phyloP scores from a whole-genome alignment of 2,888 invertebrate genomes.

The Capitulum mitella region DNA sequence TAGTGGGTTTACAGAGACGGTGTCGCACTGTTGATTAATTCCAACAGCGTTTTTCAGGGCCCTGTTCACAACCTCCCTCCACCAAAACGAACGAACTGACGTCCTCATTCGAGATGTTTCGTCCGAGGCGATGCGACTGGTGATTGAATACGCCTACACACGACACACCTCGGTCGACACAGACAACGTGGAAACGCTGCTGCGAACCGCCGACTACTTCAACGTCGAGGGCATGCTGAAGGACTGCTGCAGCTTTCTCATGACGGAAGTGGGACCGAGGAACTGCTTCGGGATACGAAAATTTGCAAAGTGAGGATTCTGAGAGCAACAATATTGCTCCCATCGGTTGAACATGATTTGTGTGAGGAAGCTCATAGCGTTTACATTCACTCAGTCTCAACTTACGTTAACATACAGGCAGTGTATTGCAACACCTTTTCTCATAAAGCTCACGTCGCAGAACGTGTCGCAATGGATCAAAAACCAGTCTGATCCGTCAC shows the following conservation, averaged over 20 bases:
- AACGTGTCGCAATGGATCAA: too few relatives aligned
- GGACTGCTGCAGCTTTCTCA: conserved; percentile 69
- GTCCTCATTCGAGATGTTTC: conserved; percentile 69
- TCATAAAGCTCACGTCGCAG: too few relatives aligned
- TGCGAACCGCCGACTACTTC: conserved; percentile 81
- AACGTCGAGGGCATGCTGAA: conserved; percentile 72
- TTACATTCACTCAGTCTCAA: too few relatives aligned
- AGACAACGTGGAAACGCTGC: conserved; percentile 61
- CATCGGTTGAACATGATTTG: too few relatives aligned
- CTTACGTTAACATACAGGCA: too few relatives aligned
- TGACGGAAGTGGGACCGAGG: conserved; percentile 58
- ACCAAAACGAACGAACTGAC: conserved; percentile 59
- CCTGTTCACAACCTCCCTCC: conserved; percentile 71
- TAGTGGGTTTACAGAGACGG: too few relatives aligned
- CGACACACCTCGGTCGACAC: conserved; percentile 65
- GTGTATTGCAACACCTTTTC: too few relatives aligned
- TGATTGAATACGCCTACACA: conserved; percentile 79
- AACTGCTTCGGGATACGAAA: conserved; percentile 78
- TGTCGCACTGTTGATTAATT: too few relatives aligned
- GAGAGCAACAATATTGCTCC: too few relatives aligned
- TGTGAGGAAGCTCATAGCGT: too few relatives aligned
- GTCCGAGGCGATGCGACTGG: conserved; percentile 64
- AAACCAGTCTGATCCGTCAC: too few relatives aligned
- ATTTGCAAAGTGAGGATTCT: conserved; percentile 61
- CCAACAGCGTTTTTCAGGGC: conserved; percentile 53